Percentiles rank a stretch among this genome's conserved stretches.
These are phyloP conservation scores for Kryptolebias ocellatus DNA, from an alignment of 2,797 vertebrate genomes.

Conservation along the genomic window DNA sequence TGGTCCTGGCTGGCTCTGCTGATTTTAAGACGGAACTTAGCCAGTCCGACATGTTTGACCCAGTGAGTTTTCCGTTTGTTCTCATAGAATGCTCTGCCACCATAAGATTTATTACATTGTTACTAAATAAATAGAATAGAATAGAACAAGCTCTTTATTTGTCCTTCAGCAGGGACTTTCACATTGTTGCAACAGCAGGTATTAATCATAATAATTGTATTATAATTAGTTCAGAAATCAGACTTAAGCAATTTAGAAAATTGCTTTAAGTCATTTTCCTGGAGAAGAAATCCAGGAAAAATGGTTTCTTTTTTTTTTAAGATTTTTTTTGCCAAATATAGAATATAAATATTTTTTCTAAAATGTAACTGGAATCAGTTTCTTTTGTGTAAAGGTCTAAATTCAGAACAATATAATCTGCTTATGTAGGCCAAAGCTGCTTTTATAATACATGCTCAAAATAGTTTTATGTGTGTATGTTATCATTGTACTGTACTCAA, in stretches of 20 bases:
- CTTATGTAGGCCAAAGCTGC: too few relatives aligned
- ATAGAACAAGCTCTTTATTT: too few relatives aligned
- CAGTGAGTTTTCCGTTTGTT: slow-evolving; percentile 85
- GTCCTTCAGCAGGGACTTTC: too few relatives aligned
- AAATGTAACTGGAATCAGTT: too few relatives aligned
- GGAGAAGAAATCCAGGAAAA: neutral
- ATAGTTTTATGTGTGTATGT: neutral
- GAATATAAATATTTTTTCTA: too few relatives aligned
- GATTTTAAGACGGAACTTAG: slow-evolving; percentile 99
- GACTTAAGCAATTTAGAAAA: too few relatives aligned
- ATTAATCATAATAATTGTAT: too few relatives aligned
- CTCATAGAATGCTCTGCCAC: neutral
- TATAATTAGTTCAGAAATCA: too few relatives aligned
- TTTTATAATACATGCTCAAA: neutral
- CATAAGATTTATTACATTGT: neutral
- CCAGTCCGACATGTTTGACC: slow-evolving; percentile 99
- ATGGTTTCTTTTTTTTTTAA: too few relatives aligned
- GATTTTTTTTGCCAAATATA: too few relatives aligned
- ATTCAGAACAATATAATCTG: neutral
- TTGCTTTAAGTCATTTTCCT: too few relatives aligned
- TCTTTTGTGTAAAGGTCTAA: neutral
- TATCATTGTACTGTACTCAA: neutral
- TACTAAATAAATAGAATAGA: neutral
- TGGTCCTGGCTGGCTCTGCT: slow-evolving; percentile 96
- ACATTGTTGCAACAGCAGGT: too few relatives aligned